These are phyloP conservation scores for Chaetodon trifascialis DNA, from an alignment of 2,113 vertebrate genomes.

Conservation along the genomic window DNA sequence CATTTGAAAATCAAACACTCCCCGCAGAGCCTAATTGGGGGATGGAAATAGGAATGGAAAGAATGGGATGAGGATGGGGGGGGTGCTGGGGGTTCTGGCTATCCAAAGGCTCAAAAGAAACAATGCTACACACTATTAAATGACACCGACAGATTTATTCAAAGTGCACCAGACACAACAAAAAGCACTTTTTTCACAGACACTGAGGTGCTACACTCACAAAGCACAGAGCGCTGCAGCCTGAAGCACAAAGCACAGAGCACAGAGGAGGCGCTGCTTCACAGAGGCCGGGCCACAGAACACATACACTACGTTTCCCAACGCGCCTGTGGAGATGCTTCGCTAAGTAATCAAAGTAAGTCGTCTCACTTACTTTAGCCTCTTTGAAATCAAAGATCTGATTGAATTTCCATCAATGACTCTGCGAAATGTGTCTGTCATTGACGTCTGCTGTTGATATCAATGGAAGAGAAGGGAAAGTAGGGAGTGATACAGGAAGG, in stretches of 20 bases:
- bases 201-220: constrained; percentile 46
- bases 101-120: constrained; percentile 38
- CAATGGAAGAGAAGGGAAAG: constrained; percentile 74
- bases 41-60: constrained; percentile 54
- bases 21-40: constrained; percentile 55
- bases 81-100: constrained; percentile 60
- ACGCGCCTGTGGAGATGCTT: constrained; percentile 81
- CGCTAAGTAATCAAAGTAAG: constrained; percentile 65
- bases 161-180: constrained; percentile 43
- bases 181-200: constrained; percentile 24
- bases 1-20: constrained; percentile 67
- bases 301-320: constrained; percentile 71
- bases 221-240: constrained; percentile 36
- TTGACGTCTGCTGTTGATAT: constrained; percentile 80
- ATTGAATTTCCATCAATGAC: constrained; percentile 84
- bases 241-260: constrained; percentile 53
- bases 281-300: constrained; percentile 45
- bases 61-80: constrained; percentile 59
- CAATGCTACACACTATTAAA: constrained; percentile 29
- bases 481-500: constrained; percentile 71
- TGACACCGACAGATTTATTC: constrained; percentile 21
- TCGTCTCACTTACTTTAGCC: constrained; percentile 70
- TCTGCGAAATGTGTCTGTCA: constrained; percentile 69
- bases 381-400: constrained; percentile 71
- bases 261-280: constrained; percentile 35